Evolutionary conservation across 1,140 invertebrate genomes (phyloP).

Genomic region (Berghia stephanieae): DNA sequence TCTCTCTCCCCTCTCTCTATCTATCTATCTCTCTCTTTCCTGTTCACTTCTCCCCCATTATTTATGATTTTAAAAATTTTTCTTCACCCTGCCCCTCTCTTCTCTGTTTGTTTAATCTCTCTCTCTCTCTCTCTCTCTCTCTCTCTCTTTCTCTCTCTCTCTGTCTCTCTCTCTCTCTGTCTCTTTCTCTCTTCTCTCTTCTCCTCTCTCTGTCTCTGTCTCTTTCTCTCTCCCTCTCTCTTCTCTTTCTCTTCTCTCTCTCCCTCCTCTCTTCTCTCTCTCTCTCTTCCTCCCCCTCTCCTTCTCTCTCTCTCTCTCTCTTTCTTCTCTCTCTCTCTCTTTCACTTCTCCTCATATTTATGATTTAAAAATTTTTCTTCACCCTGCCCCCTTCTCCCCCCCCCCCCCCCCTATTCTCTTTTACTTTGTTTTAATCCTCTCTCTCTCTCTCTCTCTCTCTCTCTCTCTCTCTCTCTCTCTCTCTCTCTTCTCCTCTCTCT

Average conservation of each 20-base stretch:
- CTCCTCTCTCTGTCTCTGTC: too few species aligned
- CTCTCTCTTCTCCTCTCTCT: neutral
- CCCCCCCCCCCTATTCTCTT: neutral
- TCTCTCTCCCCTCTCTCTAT: too few species aligned
- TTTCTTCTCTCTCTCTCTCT: too few species aligned
- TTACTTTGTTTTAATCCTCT: neutral
- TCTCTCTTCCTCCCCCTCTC: too few species aligned
- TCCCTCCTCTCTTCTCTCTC: too few species aligned
- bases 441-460: conserved; percentile 17
- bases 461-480: conserved; percentile 17
- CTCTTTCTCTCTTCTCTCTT: neutral
- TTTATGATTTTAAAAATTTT: neutral
- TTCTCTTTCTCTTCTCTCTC: too few species aligned
- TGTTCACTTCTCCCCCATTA: neutral
- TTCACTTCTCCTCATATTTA: too few species aligned
- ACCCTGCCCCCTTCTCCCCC: neutral
- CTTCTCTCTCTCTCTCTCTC: too few species aligned
- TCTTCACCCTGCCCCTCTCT: neutral
- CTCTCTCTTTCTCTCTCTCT: neutral
- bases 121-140: neutral
- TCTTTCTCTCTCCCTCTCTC: too few species aligned
- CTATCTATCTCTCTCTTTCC: neutral
- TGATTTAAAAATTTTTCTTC: neutral
- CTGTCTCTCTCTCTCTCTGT: neutral
- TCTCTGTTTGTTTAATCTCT: neutral